A percentile compares a stretch with the other conserved stretches of the same genome.
Conservation (phyloP, 2,113 vertebrate species). For the Etia nguti region DNA sequence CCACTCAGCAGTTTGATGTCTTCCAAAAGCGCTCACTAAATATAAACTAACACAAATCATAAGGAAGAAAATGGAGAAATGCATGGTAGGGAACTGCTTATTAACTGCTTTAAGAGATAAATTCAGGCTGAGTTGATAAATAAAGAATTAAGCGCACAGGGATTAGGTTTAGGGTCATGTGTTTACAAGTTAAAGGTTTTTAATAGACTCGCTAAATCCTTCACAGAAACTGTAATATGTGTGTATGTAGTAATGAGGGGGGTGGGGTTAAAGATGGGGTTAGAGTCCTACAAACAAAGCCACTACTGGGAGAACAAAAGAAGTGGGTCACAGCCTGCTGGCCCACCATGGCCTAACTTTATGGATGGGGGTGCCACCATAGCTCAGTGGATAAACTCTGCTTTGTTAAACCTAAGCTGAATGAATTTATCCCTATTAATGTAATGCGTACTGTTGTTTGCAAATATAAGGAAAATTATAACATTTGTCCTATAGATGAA, state of each 20-base stretch:
- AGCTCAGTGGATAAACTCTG: background rate
- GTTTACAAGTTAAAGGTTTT: background rate
- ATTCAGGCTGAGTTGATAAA: background rate
- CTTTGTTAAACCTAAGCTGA: conserved; percentile 11
- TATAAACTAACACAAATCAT: background rate
- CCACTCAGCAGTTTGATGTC: background rate
- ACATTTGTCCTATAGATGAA: background rate
- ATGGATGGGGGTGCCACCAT: background rate
- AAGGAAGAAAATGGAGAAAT: background rate
- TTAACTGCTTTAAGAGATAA: background rate
- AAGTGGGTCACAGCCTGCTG: conserved; percentile 64
- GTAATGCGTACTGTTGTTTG: background rate
- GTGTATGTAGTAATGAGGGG: background rate
- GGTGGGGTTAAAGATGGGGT: background rate
- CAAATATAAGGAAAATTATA: background rate
- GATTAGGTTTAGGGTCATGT: background rate
- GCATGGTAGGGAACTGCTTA: background rate
- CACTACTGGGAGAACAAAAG: conserved; percentile 49
- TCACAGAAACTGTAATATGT: background rate
- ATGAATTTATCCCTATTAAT: conserved; percentile 26
- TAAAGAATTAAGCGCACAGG: background rate
- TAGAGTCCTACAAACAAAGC: conserved; percentile 57
- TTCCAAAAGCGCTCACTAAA: background rate
- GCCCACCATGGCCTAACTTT: background rate
- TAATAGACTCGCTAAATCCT: background rate